Evolutionary conservation across 2,113 vertebrate genomes (phyloP), one percentile per base, ranked within the genome.

Genomic region (Bagarius yarrelli): DNA sequence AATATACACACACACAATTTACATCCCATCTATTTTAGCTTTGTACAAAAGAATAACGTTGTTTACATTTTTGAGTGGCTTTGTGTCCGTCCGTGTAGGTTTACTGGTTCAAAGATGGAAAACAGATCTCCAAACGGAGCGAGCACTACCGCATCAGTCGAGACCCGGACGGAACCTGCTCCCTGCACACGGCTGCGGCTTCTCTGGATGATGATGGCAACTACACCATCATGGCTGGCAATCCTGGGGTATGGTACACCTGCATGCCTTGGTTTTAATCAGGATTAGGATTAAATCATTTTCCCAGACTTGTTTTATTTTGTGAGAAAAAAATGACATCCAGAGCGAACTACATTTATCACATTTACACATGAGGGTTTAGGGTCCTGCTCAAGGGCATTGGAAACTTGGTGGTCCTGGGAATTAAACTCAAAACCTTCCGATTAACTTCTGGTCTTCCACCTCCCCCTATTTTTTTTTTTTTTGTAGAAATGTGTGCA

Each of bases 31-130:
- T n/a, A 40, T 67, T 4, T 6, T 4, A 32, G 18, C 1, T 63
- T 16, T 30, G 27, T 16, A 25, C n/a, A 64, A 60, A 76, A 27
- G 61, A n/a, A 13, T 70, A 76, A 79, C 19, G 15, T 13, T 18
- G 14, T 44, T 64, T 63, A 50, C 25, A 34, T 71, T n/a, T 72
- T 34, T 25, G 9, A 18, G 3, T 74, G 50, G 56, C 18, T 82
- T 21, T 81, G 27, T 85, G 61, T 79, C 13, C 47, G 71, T 67
- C 9, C 72, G 55, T 83, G 18, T 44, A 99, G 98, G 94, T 99
- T 72, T 99, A 99, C 89, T 99, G 98, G 98, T 99, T 99, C 88
- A 99, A 99, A 91, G 98, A 99, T 44, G 97, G 98, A n/a, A 99
- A 99, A 87, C 97, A 99, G 90, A 98, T 99, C 89, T 99, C 97